Evolutionary conservation across 2,797 vertebrate species (phyloP).

Genomic region (Macropodus opercularis): DNA sequence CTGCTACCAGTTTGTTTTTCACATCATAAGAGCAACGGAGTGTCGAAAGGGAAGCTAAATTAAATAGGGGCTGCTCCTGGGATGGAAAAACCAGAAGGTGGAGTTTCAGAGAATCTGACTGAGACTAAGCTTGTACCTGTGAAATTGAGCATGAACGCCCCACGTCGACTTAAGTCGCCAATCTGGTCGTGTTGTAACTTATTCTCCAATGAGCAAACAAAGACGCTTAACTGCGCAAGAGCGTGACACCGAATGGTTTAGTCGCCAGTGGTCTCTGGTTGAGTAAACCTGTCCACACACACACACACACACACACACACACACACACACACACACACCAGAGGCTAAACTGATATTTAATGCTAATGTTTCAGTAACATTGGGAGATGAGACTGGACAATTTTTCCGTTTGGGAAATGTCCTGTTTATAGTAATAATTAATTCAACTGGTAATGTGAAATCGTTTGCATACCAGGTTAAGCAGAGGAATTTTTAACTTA

Average conservation of each 20-base stretch:
- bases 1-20: slow-evolving; percentile 56
- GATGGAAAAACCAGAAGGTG: slow-evolving; percentile 11
- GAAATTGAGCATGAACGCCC: slow-evolving; percentile 70
- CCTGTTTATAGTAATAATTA: too few relatives aligned
- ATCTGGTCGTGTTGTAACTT: slow-evolving; percentile 40
- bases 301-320: too few relatives aligned
- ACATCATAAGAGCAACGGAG: slow-evolving; percentile 68
- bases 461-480: too few relatives aligned
- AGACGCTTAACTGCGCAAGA: slow-evolving; percentile 42
- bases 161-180: slow-evolving; percentile 29
- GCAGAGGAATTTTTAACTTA: too few relatives aligned
- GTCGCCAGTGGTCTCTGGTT: background rate
- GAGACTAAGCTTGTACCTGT: slow-evolving; percentile 62
- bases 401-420: too few relatives aligned
- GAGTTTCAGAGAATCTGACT: slow-evolving; percentile 41
- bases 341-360: too few relatives aligned
- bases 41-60: slow-evolving; percentile 61
- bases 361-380: too few relatives aligned
- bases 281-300: background rate
- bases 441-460: too few relatives aligned
- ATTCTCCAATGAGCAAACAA: slow-evolving; percentile 49
- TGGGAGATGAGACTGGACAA: too few relatives aligned
- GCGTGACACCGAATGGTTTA: too few relatives aligned
- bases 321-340: too few relatives aligned
- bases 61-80: slow-evolving; percentile 54